Conservation (phyloP, 2,113 vertebrate species). For the Eublepharis macularius region DNA sequence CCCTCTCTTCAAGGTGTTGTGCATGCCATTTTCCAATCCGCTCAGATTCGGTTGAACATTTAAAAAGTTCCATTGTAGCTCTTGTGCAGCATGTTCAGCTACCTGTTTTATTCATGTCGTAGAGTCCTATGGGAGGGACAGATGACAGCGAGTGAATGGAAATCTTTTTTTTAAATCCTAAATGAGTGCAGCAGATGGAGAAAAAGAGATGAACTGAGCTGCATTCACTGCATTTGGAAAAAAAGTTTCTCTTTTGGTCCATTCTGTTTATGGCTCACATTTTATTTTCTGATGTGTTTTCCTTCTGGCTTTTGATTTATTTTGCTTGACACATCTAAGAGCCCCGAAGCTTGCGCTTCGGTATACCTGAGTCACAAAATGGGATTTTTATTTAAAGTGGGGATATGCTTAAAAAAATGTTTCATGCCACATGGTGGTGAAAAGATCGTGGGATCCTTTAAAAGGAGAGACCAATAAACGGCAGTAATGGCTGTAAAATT, state of each 20-base stretch:
- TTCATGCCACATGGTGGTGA: neutral
- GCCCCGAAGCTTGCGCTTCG: conserved; percentile 29
- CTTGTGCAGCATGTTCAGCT: conserved; percentile 14
- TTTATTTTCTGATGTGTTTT: conserved; percentile 41
- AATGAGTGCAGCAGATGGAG: conserved; percentile 34
- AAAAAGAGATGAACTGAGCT: conserved; percentile 9
- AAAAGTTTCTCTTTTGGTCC: conserved; percentile 39
- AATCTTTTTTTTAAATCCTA: neutral
- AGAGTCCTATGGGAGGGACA: neutral
- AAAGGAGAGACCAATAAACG: conserved; percentile 7
- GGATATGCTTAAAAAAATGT: neutral
- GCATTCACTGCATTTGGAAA: conserved; percentile 28
- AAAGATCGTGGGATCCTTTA: conserved; percentile 10
- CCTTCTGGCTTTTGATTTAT: conserved; percentile 37
- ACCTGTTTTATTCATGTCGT: conserved; percentile 14
- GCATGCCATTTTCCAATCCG: neutral
- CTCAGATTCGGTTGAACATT: neutral
- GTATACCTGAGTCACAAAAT: conserved; percentile 19
- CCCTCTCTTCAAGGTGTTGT: neutral
- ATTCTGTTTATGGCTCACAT: conserved; percentile 22
- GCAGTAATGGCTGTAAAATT: conserved; percentile 12
- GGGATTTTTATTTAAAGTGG: conserved; percentile 49
- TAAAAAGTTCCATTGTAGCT: conserved; percentile 20
- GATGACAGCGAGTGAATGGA: neutral
- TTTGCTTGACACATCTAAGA: conserved; percentile 28